Evolutionary conservation across 2,113 vertebrate genomes (phyloP).

Genomic region (Cyanoderma ruficeps): DNA sequence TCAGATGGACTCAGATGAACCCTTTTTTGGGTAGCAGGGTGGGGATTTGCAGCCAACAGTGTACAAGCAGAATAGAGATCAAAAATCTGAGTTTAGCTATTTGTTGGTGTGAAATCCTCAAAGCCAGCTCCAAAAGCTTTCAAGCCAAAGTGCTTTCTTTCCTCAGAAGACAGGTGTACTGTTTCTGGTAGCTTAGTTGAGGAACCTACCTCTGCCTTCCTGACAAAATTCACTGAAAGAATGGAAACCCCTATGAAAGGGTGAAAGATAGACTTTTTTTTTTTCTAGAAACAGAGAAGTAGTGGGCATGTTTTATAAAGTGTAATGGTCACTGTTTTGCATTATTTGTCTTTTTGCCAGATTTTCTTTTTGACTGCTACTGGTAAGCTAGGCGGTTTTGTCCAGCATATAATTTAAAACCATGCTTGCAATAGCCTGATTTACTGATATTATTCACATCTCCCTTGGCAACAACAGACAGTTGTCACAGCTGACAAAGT

Average conservation of each 20-base stretch:
- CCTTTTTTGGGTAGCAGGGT: background rate
- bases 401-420: background rate
- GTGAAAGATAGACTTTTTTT: background rate
- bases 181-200: background rate
- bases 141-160: background rate
- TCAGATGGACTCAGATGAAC: background rate
- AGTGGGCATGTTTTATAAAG: background rate
- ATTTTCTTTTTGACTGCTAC: background rate
- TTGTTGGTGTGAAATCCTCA: background rate
- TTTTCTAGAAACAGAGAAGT: background rate
- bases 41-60: background rate
- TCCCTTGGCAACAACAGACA: background rate
- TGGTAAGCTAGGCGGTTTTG: background rate
- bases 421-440: background rate
- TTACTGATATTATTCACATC: background rate
- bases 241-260: background rate
- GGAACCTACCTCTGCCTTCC: background rate
- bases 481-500: background rate
- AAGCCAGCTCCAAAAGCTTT: background rate
- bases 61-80: background rate
- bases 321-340: background rate
- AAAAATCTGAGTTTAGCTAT: background rate
- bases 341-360: background rate
- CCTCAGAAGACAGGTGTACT: background rate
- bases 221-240: background rate